Evolutionary conservation across 2,113 vertebrate genomes (phyloP).

Genomic region (Eclectus roratus): DNA sequence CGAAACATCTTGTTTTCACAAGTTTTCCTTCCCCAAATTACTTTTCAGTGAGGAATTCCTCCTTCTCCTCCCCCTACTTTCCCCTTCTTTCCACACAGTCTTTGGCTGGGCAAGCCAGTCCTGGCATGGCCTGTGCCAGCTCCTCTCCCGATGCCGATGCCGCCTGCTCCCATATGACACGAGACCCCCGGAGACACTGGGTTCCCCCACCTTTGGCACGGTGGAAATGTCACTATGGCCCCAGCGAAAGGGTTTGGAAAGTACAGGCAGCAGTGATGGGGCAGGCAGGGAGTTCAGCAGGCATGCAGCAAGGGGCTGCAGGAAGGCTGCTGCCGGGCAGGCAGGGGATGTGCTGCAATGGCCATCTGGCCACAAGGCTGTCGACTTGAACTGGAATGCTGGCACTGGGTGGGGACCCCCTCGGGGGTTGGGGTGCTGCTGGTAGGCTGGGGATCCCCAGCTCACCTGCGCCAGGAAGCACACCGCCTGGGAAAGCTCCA

Average conservation of each 20-base stretch:
- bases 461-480: conserved; percentile 79
- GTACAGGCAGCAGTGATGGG: not conserved
- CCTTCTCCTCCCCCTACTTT: not conserved
- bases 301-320: not conserved
- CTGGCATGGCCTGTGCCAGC: not conserved
- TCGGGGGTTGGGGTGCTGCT: fast-evolving
- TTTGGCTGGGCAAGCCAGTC: not conserved
- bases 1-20: conserved; percentile 63
- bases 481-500: conserved; percentile 75
- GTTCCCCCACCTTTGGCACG: not conserved
- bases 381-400: fast-evolving
- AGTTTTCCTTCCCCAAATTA: conserved; percentile 58
- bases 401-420: not conserved
- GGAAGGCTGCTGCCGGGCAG: not conserved
- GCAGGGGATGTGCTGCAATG: not conserved
- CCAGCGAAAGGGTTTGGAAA: not conserved
- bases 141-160: not conserved
- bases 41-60: conserved; percentile 48
- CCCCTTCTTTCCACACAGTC: not conserved
- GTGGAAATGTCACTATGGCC: not conserved
- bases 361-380: not conserved
- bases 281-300: not conserved
- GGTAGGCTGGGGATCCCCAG: too few relatives aligned
- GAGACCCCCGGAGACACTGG: fast-evolving
- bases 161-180: not conserved